Conservation (phyloP, 2,888 invertebrate species). For the Podabrus alpinus region DNA sequence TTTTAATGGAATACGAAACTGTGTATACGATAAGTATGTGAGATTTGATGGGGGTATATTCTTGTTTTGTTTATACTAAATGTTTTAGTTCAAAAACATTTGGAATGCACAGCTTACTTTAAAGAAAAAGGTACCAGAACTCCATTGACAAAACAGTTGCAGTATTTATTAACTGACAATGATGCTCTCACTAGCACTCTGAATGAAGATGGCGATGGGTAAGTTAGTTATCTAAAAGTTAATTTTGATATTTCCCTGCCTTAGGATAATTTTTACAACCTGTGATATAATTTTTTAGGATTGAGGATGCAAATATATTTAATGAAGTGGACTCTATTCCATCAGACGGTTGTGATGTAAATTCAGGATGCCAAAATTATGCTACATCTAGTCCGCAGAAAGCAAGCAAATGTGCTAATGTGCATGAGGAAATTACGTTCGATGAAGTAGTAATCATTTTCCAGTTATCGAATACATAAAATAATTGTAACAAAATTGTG, state of each 20-base stretch:
- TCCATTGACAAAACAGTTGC: conserved; percentile 43
- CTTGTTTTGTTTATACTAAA: neutral
- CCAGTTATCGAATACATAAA: neutral
- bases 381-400: neutral
- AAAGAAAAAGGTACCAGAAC: conserved; percentile 37
- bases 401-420: neutral
- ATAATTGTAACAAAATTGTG: neutral
- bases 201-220: neutral
- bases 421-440: neutral
- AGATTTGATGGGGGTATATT: neutral
- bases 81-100: conserved; percentile 48
- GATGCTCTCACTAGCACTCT: conserved; percentile 8
- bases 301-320: neutral
- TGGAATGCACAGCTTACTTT: conserved; percentile 49
- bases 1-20: conserved; percentile 49
- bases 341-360: conserved; percentile 36
- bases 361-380: conserved; percentile 12
- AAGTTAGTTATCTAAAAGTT: neutral
- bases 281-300: neutral
- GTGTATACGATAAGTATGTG: conserved; percentile 49
- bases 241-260: too few species aligned
- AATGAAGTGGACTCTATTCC: conserved; percentile 35
- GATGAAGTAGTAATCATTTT: neutral
- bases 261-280: neutral
- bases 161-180: conserved; percentile 45